phyloP scores from a whole-genome alignment of 2,113 vertebrate species.

The Mus pahari region DNA sequence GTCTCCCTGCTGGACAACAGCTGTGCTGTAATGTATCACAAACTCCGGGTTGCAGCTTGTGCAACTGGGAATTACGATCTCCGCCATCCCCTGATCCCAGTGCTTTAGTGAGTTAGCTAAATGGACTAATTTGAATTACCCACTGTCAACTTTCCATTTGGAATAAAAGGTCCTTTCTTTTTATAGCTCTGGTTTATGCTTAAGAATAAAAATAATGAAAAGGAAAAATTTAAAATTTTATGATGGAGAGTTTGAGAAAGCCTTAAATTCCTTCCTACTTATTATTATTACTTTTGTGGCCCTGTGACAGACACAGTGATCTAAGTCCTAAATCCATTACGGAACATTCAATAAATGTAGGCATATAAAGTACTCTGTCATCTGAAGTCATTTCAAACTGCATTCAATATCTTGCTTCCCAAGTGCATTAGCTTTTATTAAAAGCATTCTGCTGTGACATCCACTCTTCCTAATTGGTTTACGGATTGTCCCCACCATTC shows the following conservation, averaged over 20 bases:
- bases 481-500: constrained; percentile 61
- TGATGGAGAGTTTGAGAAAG: constrained; percentile 52
- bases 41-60: background rate
- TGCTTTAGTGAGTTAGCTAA: background rate
- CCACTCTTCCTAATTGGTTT: constrained; percentile 82
- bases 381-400: constrained; percentile 53
- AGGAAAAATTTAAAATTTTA: constrained; percentile 33
- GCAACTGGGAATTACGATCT: background rate
- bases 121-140: background rate
- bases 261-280: constrained; percentile 36
- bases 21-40: background rate
- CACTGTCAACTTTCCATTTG: background rate
- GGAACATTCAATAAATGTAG: constrained; percentile 54
- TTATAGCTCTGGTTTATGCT: background rate
- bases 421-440: constrained; percentile 79
- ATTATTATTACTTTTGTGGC: constrained; percentile 52
- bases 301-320: constrained; percentile 46
- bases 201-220: constrained; percentile 48
- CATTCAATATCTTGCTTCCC: constrained; percentile 58
- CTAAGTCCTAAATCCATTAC: constrained; percentile 56
- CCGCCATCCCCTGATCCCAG: background rate
- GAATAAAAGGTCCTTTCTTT: constrained; percentile 18
- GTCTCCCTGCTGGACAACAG: background rate
- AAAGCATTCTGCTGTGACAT: constrained; percentile 75
- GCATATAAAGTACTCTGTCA: constrained; percentile 59